Evolutionary conservation across 1,140 invertebrate genomes (phyloP).

Genomic region (Idris sp.): DNA sequence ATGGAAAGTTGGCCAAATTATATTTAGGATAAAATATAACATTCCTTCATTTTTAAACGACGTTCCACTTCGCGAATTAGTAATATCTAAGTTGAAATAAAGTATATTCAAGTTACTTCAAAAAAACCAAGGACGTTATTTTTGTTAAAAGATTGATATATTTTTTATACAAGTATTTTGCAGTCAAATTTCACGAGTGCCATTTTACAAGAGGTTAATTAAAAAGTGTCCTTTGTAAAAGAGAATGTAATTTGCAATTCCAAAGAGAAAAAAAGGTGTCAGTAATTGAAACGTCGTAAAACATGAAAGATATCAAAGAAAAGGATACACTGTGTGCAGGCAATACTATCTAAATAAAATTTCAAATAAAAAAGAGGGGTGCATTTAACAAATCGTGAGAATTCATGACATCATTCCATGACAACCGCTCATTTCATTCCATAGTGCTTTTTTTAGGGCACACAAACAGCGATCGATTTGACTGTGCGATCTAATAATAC

Average conservation of each 20-base stretch:
- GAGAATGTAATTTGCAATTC: slow-evolving; percentile 26
- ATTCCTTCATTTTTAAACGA: not conserved
- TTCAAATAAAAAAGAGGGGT: slow-evolving; percentile 41
- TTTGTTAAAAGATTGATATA: too few relatives aligned
- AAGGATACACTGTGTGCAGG: slow-evolving; percentile 2
- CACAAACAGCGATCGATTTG: slow-evolving; percentile 67
- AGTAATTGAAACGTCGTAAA: slow-evolving; percentile 5
- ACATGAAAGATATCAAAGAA: not conserved
- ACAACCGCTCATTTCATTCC: slow-evolving; percentile 75
- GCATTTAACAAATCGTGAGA: slow-evolving; percentile 57
- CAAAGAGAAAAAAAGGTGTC: slow-evolving; percentile 38
- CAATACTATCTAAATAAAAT: slow-evolving; percentile 21
- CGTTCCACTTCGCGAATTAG: slow-evolving; percentile 6
- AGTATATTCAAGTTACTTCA: too few relatives aligned
- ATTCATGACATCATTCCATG: slow-evolving; percentile 78
- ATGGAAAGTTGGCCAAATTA: slow-evolving; percentile 73
- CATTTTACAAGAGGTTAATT: too few relatives aligned
- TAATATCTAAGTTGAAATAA: slow-evolving; percentile 4
- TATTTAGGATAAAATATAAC: slow-evolving; percentile 25
- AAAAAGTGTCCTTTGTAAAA: slow-evolving; percentile 16
- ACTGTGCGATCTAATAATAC: slow-evolving; percentile 68
- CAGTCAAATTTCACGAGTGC: slow-evolving; percentile 22
- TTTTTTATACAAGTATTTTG: too few relatives aligned
- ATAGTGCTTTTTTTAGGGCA: slow-evolving; percentile 73
- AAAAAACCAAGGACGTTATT: too few relatives aligned